Conservation (phyloP, 2,113 vertebrate species). For the Alaudala cheleensis region DNA sequence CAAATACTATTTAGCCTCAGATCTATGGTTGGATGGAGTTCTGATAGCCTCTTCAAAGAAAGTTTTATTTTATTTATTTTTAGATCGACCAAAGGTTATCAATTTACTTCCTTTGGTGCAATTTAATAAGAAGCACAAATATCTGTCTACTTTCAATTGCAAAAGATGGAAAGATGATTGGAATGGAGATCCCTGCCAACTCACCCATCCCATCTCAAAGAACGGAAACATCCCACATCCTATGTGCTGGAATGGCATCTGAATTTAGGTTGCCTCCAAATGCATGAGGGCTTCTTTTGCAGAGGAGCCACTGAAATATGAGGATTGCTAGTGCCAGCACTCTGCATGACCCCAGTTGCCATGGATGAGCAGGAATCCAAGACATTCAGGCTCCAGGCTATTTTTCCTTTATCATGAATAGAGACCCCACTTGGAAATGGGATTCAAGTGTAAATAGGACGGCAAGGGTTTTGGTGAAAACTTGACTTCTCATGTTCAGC, state of each 20-base stretch:
- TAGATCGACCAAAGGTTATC: background rate
- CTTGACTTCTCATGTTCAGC: background rate
- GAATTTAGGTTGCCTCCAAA: background rate
- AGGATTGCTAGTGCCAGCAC: background rate
- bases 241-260: fast-evolving
- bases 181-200: background rate
- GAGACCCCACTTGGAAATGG: background rate
- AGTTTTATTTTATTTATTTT: conserved; percentile 25
- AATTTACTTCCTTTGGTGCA: background rate
- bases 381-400: background rate
- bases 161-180: background rate
- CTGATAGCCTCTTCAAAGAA: background rate
- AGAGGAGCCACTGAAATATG: background rate
- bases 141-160: background rate
- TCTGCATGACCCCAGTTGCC: background rate
- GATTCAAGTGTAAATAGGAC: background rate
- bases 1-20: background rate
- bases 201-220: background rate
- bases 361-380: background rate
- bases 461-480: background rate
- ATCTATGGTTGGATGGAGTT: background rate
- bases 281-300: fast-evolving
- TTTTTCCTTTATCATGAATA: background rate
- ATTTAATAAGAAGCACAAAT: background rate
- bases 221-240: background rate